These are phyloP conservation scores for Himalopsyche japonica DNA, from an alignment of 2,888 invertebrate genomes.

Conservation along the genomic window DNA sequence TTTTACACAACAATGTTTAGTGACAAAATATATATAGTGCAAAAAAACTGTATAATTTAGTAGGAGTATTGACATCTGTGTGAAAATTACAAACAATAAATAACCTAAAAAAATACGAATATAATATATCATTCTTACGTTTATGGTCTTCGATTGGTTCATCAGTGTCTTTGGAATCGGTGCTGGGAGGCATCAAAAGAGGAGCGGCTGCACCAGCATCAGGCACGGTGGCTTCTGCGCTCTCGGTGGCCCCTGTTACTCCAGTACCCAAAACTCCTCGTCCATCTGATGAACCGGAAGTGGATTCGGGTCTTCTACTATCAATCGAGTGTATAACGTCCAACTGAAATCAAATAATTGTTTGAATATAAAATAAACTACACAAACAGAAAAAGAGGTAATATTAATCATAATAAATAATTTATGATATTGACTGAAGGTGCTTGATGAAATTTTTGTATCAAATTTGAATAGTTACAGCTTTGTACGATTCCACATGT, in stretches of 20 bases:
- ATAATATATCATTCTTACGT: constrained; percentile 7
- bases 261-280: constrained; percentile 2
- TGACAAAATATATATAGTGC: no score
- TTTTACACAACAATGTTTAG: no score
- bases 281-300: constrained; percentile 36
- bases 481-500: no score
- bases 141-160: constrained; percentile 25
- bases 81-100: no score
- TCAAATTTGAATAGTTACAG: no score
- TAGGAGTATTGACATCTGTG: no score
- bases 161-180: constrained; percentile 30
- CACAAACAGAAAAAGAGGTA: no score
- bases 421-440: no score
- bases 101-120: not conserved
- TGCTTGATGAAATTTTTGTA: no score
- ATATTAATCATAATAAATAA: no score
- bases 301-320: constrained; percentile 27
- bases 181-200: constrained; percentile 18
- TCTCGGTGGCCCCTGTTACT: not conserved
- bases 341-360: constrained; percentile 19
- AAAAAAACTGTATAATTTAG: no score
- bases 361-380: not conserved
- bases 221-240: not conserved
- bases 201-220: not conserved
- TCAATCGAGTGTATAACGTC: constrained; percentile 15